Evolutionary conservation across 2,888 invertebrate genomes (phyloP), one percentile per base, ranked within the genome.

Genomic region (Mystacides longicornis): DNA sequence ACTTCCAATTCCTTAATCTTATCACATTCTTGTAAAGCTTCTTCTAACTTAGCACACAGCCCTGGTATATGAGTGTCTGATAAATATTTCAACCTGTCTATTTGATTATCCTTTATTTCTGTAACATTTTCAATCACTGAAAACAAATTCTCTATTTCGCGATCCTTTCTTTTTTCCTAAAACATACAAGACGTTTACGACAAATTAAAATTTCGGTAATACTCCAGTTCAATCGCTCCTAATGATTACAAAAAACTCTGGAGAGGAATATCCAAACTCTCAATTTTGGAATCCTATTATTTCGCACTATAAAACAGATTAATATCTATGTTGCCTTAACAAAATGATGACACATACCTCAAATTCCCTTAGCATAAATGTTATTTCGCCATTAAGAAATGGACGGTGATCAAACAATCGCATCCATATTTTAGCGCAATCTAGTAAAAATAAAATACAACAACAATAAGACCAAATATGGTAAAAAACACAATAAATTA

Each of bases 321-420:
- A 37, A 7, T 37, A 37, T 5, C 11, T 27, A 27, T 27, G 11
- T 27, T 5, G 27, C 5, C 7, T 27, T 27, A 27, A 7, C 37
- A 37, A 37, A 37, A 37, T 37, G 16, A 37, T 14, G 14, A 14
- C 16, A 37, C 4, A 3, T 37, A 89, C 90, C 82, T 93, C 92
- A 73, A 93, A 93, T 69, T 93, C 91, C 63, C 85, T 85, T 3
- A 92, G 70, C 73, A 89, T 86, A 69, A 82, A 86, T 63, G 85
- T 86, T 62, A 93, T 86, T 81, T 93, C 93, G 54, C 92, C 91
- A 72, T 84, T 87, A 57, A 93, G 70, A 69, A 93, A 90, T 31
- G 89, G 88, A 61, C 86, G 82, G 67, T 93, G 93, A 71, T 93
- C 91, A 73, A 93, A 89, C 57, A 93, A 75, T 67, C 93, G 80